Base-by-base conservation (phyloP, 37 sponge, comb jelly and placozoan genomes). In the Geodia barretti region DNA sequence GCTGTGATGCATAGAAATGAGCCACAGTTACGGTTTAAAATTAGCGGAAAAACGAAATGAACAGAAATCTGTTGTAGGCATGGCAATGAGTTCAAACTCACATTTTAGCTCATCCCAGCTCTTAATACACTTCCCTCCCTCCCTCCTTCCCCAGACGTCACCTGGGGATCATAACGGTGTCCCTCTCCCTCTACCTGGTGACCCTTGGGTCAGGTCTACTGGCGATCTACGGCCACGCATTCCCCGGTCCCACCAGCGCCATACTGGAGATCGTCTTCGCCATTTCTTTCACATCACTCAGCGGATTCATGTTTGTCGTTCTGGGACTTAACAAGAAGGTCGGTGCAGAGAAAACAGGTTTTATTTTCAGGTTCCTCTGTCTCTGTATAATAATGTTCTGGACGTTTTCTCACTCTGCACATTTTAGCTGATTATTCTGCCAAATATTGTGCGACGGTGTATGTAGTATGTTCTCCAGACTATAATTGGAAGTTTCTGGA, bases 291-390 rank as follows among this genome's bases (percentile, higher is more conserved):
- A 64, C 75, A 9, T 2, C 43, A 17, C 43, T 74, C 1, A 29
- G 70, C 3, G 34, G 63, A 32, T 65, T 73, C 35, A 25, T 83
- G 25, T 47, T 83, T 58, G 14, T 65, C 0, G 67, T 64, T 8
- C 75, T 64, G 64, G 73, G 74, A 41, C 47, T 74, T 58, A 74
- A 77, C 64, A 77, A 35, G n/a, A 62, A 77, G 75, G 60, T 74
- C 3, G 7, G n/a, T n/a, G n/a, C n/a, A n/a, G n/a, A n/a, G n/a
- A n/a, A n/a, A n/a, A n/a, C n/a, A n/a, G n/a, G n/a, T n/a, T n/a
- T n/a, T n/a, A n/a, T n/a, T n/a, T n/a, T n/a, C n/a, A n/a, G n/a
- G n/a, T n/a, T n/a, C n/a, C n/a, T n/a, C n/a, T n/a, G n/a, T n/a
- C n/a, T n/a, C n/a, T n/a, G n/a, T n/a, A n/a, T n/a, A n/a, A n/a